Conservation (phyloP, 2,797 vertebrate genomes). For the Macrochelys suwanniensis region DNA sequence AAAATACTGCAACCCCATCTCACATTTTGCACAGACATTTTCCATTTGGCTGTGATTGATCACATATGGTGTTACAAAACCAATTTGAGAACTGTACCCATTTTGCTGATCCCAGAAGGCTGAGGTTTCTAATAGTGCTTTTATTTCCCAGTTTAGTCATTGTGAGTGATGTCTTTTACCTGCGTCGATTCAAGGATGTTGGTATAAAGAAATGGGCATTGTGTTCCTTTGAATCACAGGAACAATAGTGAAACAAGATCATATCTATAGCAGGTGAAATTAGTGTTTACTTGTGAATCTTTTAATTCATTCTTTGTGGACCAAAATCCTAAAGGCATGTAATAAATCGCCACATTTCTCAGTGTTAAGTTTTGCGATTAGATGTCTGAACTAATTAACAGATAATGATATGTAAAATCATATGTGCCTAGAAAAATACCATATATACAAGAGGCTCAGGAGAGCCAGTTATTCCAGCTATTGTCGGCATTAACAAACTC, state of each 20-base stretch:
- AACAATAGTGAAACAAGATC: constrained; percentile 13
- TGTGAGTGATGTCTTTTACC: constrained; percentile 22
- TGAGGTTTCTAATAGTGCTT: constrained; percentile 1
- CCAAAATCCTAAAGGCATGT: not conserved
- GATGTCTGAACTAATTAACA: not conserved
- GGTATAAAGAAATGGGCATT: constrained; percentile 14
- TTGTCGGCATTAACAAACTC: not conserved
- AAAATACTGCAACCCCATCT: not conserved
- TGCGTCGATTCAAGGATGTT: constrained; percentile 19
- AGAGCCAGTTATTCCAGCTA: not conserved
- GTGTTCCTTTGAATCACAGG: constrained; percentile 14
- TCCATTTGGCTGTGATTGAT: not conserved
- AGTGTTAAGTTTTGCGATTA: not conserved
- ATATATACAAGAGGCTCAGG: not conserved
- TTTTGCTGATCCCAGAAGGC: not conserved
- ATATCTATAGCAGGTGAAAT: not conserved
- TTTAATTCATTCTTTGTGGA: not conserved
- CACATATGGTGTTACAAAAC: not conserved
- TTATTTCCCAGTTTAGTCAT: constrained; percentile 34
- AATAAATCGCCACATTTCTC: not conserved
- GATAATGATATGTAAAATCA: not conserved
- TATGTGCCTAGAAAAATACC: not conserved
- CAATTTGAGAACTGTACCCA: not conserved
- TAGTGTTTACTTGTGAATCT: not conserved
- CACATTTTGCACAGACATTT: constrained; percentile 2